Evolutionary conservation across 2,797 vertebrate genomes (phyloP).

Genomic region (Heterohyrax brucei): DNA sequence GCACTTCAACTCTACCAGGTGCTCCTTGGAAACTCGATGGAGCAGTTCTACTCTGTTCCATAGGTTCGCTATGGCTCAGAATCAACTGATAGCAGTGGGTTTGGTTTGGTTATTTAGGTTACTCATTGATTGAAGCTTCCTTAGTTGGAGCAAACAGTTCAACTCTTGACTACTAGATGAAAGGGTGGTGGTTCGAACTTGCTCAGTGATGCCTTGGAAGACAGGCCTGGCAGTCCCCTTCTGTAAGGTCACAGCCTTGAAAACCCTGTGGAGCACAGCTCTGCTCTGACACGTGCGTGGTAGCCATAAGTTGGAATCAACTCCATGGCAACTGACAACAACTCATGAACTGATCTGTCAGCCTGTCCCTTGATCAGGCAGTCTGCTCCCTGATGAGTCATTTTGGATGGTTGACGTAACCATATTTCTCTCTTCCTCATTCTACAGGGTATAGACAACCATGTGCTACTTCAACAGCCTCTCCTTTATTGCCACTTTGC

Average conservation of each 20-base stretch:
- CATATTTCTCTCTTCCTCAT: neutral
- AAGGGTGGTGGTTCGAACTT: neutral
- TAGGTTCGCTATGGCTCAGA: too few species aligned
- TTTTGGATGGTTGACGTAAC: neutral
- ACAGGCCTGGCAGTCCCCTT: neutral
- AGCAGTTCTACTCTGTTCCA: too few species aligned
- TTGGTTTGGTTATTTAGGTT: too few species aligned
- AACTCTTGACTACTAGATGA: neutral
- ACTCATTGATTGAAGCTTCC: neutral
- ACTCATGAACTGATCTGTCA: neutral
- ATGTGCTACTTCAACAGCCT: constrained; percentile 89
- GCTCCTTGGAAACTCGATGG: too few species aligned
- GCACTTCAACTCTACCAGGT: too few species aligned
- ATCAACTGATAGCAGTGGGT: too few species aligned
- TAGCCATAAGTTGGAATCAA: too few species aligned
- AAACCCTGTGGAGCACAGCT: neutral
- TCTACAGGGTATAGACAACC: constrained; percentile 90
- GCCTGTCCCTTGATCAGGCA: neutral
- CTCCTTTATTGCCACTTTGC: constrained; percentile 93
- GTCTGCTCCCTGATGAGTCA: too few species aligned
- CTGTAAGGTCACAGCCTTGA: neutral
- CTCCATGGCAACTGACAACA: too few species aligned
- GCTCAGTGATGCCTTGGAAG: neutral
- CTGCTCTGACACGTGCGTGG: too few species aligned
- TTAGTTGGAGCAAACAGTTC: neutral